Evolutionary conservation across 2,113 vertebrate species (phyloP).

Genomic region (Neomonachus schauinslandi): DNA sequence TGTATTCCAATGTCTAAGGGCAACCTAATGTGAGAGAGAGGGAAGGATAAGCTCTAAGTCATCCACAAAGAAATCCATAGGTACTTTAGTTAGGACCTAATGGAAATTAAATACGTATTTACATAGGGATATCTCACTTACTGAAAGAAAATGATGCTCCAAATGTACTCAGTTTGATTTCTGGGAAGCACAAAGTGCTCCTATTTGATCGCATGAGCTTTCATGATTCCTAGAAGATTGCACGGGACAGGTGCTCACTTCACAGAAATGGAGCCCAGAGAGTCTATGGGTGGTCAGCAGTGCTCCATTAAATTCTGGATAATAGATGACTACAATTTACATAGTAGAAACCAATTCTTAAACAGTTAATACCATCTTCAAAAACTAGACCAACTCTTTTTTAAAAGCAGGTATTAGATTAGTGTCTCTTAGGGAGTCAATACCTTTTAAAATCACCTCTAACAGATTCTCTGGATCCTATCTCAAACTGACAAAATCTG

Average conservation of each 20-base stretch:
- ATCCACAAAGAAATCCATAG: not conserved
- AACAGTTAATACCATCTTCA: not conserved
- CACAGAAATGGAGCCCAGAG: not conserved
- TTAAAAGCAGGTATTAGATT: not conserved
- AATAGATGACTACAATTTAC: not conserved
- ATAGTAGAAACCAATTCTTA: not conserved
- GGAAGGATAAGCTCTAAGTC: not conserved
- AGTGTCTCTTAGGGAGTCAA: not conserved
- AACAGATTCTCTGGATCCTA: not conserved
- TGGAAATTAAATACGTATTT: not conserved
- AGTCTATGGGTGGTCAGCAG: not conserved
- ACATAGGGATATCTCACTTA: not conserved
- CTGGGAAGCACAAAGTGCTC: not conserved
- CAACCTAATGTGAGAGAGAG: not conserved
- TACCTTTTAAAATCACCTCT: constrained; percentile 3
- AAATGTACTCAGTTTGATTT: not conserved
- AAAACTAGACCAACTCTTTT: not conserved
- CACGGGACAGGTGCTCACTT: not conserved
- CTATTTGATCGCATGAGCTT: not conserved
- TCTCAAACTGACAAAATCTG: not conserved
- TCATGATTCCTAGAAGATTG: not conserved
- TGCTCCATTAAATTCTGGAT: not conserved
- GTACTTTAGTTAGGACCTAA: not conserved
- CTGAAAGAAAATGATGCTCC: not conserved
- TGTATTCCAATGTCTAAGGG: not conserved